Conservation (phyloP, 2,888 invertebrate species). For the Campoplex capitator region DNA sequence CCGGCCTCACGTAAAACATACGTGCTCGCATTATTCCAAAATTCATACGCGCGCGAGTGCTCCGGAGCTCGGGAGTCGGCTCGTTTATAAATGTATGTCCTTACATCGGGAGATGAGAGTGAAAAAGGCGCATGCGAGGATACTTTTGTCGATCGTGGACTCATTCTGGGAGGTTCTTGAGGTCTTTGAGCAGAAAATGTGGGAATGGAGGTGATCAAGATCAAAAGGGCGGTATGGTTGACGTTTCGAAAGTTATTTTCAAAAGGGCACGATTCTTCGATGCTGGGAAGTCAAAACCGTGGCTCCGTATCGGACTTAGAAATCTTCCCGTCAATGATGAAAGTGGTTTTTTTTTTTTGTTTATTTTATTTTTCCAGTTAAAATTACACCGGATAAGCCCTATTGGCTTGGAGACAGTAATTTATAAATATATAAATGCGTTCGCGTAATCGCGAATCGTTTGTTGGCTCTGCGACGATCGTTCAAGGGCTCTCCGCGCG, state of each 20-base stretch:
- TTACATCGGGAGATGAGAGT: background rate
- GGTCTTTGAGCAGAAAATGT: background rate
- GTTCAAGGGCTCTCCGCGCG: conserved; percentile 2
- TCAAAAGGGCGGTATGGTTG: conserved; percentile 1
- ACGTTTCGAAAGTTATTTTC: background rate
- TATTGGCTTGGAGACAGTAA: conserved; percentile 1
- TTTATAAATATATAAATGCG: conserved; percentile 23
- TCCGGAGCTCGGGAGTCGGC: conserved; percentile 32
- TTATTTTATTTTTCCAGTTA: no score
- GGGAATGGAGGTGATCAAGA: background rate
- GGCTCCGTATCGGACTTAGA: background rate
- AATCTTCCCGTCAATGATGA: background rate
- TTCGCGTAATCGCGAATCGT: conserved; percentile 63
- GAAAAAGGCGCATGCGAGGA: conserved; percentile 11
- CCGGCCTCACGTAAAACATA: conserved; percentile 69
- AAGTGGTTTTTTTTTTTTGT: no score
- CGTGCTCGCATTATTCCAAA: conserved; percentile 79
- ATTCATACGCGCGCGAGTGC: conserved; percentile 75
- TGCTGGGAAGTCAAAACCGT: background rate
- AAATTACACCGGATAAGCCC: background rate
- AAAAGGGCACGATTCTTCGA: background rate
- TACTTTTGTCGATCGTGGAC: conserved; percentile 15
- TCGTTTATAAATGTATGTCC: conserved; percentile 17
- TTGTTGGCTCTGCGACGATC: conserved; percentile 49
- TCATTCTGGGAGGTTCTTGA: background rate